A percentile compares a stretch with the other conserved stretches of the same genome.
Conservation (phyloP, 2,113 vertebrate species). For the Climacteris rufus region DNA sequence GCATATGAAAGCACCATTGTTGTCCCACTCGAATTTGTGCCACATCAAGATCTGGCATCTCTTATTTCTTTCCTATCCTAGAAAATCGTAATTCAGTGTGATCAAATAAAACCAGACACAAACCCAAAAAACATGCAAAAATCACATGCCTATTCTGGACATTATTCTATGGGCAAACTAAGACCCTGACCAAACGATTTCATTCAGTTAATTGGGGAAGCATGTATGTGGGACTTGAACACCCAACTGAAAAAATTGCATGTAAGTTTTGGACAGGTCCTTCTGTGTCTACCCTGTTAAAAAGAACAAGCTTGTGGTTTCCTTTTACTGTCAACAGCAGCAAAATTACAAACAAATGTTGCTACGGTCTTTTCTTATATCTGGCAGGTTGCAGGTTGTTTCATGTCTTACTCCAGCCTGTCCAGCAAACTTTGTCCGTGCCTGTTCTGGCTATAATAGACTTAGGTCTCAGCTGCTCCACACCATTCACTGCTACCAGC, state of each 20-base stretch:
- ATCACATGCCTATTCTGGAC: neutral
- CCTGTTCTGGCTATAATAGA: neutral
- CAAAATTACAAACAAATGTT: neutral
- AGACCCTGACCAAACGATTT: neutral
- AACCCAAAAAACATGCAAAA: neutral
- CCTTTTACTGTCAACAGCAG: neutral
- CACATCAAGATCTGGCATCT: neutral
- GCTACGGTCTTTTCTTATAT: neutral
- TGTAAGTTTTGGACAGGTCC: neutral
- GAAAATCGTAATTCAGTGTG: neutral
- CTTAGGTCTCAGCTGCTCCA: neutral
- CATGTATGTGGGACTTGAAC: neutral
- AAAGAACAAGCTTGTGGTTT: neutral
- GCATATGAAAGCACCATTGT: neutral
- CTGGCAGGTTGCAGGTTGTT: neutral
- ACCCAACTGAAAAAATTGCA: neutral
- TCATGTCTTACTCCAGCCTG: neutral
- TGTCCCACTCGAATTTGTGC: neutral
- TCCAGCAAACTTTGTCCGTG: neutral
- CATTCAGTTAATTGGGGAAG: neutral
- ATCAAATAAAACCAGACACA: neutral
- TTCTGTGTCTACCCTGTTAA: neutral
- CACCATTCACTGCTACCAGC: neutral
- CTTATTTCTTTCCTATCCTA: neutral
- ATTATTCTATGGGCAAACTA: neutral